Base-by-base conservation (phyloP, 2,797 vertebrate species). In the Prionace glauca region DNA sequence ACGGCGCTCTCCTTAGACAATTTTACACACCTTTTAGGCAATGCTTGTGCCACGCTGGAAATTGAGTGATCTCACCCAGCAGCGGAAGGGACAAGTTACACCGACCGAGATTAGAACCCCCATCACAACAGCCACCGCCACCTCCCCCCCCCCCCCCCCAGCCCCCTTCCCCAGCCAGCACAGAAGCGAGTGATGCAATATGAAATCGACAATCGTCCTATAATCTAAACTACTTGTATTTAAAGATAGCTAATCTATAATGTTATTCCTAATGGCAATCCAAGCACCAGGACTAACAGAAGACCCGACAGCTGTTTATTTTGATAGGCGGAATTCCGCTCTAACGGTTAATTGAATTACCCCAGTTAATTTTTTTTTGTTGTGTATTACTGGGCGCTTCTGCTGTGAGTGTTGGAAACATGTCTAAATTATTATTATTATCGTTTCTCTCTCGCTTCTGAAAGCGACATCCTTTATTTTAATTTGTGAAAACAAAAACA, bases 231-330 rank as follows among this genome's bases (percentile, higher is more conserved):
- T 36, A 36, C 65, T 41, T 69, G 62, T 67, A 36, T 67, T 92
- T 67, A 36, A 94, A 94, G 50, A 60, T 56, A 50, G 71, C 32
- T 45, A 77, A 32, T 14, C 93, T 74, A 22, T 71, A 74, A 74
- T 95, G 41, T 74, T 56, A 95, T 95, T 22, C 5, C 69, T 71
- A 94, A 22, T 41, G 93, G 45, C 10, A 77, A 20, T 95, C 56
- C 45, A 60, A 60, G 93, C 50, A 60, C 71, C 71, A 60, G 18
- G 41, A 22, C 71, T 95, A n/a, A 95, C 77, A n/a, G 24, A 69
- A 71, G 93, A 22, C 71, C 50, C 26, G 93, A 72, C 71, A 50
- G 10, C 18, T 94, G 45, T 95, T 74, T 95, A 95, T 95, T 95
- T 77, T 72, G 71, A 60, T 5, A 74, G 45, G 29, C 45, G 10